Evolutionary conservation across 1,140 invertebrate species (phyloP), one percentile per base, ranked within the genome.

Genomic region (Grapholita molesta): DNA sequence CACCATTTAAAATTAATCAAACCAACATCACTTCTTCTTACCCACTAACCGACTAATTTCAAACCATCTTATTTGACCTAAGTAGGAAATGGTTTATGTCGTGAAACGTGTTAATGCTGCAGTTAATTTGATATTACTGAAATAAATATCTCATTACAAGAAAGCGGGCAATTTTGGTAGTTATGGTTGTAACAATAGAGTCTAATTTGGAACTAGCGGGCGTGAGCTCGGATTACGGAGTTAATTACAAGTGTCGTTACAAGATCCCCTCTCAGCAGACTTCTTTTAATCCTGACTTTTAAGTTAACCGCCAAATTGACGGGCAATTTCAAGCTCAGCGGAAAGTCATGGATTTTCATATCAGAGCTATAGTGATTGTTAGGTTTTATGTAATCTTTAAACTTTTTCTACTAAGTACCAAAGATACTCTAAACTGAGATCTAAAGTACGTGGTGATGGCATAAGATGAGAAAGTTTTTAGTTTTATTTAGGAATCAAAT

Each of bases 161-260:
- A 12, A 2, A 7, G n/a, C 11, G 2, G 25, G 55, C 23, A 3
- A 61, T 28, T 28, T 15, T 61, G n/a, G 55, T 30, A 30, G 25
- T 12, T 28, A 28, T 28, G 9, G 0, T 6, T 1, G 0, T 61
- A 15, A 28, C 55, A 61, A 30, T 28, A 61, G 25, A 30, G 55
- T 61, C 6, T 61, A 61, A 61, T 61, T 61, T 61, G 25, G 5
- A 28, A 61, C 18, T 61, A 25, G 55, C 24, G 25, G 72, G 68
- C 57, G 66, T 38, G 73, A 75, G 77, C 70, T 90, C 79, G 71
- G 80, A 73, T 89, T 90, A 84, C 88, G 73, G 75, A 76, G 81
- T 78, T 83, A 90, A 90, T 90, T 88, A 87, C 83, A 75, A 84
- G 82, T 82, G 82, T 86, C 84, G 79, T 69, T 69, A 38, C 42